Percentiles rank a stretch among this genome's conserved stretches.
These are phyloP conservation scores for Prolemur simus DNA, from an alignment of 2,113 vertebrate species.

Conservation along the genomic window DNA sequence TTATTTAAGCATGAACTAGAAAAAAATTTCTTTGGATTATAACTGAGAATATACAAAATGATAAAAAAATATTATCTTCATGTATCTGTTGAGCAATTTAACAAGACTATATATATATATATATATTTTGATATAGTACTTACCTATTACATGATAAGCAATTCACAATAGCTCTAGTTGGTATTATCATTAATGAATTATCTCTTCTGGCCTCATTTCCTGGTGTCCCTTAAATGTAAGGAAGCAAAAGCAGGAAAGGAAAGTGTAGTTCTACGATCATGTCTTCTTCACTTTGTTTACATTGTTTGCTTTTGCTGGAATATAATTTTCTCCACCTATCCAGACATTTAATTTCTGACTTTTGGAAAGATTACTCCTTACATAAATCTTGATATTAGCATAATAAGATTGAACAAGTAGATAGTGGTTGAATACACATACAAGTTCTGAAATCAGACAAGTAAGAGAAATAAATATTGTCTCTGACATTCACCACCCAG, in stretches of 20 bases:
- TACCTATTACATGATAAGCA: background rate
- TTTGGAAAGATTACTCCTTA: background rate
- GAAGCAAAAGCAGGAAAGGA: background rate
- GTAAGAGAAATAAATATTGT: background rate
- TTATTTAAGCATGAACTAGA: background rate
- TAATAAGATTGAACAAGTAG: background rate
- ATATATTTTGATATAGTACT: background rate
- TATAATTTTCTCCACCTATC: background rate
- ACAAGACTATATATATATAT: background rate
- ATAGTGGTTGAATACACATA: background rate
- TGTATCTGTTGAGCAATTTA: background rate
- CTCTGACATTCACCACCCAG: background rate
- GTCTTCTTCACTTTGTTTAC: background rate
- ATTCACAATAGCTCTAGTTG: background rate
- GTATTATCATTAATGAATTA: background rate
- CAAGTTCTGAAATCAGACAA: background rate
- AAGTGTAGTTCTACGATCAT: background rate
- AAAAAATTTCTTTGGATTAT: background rate
- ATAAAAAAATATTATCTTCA: background rate
- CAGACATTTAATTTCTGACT: background rate
- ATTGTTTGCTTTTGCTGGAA: background rate
- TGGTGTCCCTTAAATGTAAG: background rate
- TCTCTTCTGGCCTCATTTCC: background rate
- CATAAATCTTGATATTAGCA: background rate
- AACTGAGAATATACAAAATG: background rate